Percentiles rank a stretch among this genome's conserved stretches.
Conservation (phyloP, 2,113 vertebrate genomes). For the Ondatra zibethicus region DNA sequence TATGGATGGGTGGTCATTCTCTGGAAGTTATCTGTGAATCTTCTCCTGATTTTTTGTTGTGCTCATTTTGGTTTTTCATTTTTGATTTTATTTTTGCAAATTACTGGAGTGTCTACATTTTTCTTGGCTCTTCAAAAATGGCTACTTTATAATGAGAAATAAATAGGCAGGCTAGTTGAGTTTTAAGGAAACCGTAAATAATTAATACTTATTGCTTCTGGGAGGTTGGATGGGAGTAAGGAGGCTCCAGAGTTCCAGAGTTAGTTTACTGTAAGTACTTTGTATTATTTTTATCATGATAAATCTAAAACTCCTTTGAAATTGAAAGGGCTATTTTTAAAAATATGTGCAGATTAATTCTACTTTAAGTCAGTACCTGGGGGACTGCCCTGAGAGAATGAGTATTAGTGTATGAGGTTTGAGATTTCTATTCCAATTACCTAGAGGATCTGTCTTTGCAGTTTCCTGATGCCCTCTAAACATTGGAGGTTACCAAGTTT, state of each 20-base stretch:
- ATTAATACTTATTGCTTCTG: not conserved
- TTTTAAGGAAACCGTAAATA: conserved; percentile 51
- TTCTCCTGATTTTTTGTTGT: not conserved
- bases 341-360: conserved; percentile 33
- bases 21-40: not conserved
- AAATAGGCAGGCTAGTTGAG: not conserved
- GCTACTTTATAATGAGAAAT: not conserved
- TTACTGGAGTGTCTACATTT: not conserved
- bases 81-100: not conserved
- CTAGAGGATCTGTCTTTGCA: not conserved
- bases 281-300: conserved; percentile 37
- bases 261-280: conserved; percentile 56
- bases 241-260: not conserved
- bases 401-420: not conserved
- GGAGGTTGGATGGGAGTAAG: not conserved
- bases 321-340: conserved; percentile 12
- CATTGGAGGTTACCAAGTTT: not conserved
- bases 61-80: not conserved
- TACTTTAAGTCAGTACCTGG: conserved; percentile 5
- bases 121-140: conserved; percentile 5
- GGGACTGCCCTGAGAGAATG: not conserved
- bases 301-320: conserved; percentile 33
- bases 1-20: too few relatives aligned
- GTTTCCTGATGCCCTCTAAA: not conserved
- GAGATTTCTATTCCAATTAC: not conserved